Percentiles rank a stretch among this genome's conserved stretches.
phyloP scores from a whole-genome alignment of 2,113 vertebrate species.

The Xiphias gladius region DNA sequence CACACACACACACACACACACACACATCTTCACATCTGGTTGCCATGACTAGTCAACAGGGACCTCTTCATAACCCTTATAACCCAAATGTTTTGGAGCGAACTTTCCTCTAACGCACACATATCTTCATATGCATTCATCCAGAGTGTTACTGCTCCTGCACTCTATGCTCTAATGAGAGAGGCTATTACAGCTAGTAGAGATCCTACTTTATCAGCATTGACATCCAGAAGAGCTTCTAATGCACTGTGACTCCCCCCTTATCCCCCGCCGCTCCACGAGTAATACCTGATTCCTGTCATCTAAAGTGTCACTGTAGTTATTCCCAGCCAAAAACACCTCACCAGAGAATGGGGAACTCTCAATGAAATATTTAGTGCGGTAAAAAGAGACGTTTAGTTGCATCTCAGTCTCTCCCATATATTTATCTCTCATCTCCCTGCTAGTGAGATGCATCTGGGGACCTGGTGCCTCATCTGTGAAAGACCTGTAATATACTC shows the following conservation, averaged over 20 bases:
- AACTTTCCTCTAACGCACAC: background rate
- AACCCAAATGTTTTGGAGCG: conserved; percentile 9
- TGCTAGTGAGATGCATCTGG: conserved; percentile 21
- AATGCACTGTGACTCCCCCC: background rate
- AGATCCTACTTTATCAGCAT: conserved; percentile 27
- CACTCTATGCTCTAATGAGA: conserved; percentile 30
- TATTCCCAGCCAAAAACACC: conserved; percentile 16
- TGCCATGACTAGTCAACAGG: conserved; percentile 36
- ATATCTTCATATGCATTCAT: conserved; percentile 8
- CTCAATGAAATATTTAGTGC: conserved; percentile 49
- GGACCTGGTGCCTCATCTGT: conserved; percentile 54
- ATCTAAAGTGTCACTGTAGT: conserved; percentile 26
- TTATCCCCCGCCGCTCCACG: background rate
- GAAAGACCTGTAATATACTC: conserved; percentile 40
- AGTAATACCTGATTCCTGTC: conserved; percentile 31
- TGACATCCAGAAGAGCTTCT: conserved; percentile 34
- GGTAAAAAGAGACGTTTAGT: conserved; percentile 40
- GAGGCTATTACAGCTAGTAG: background rate
- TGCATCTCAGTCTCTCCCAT: conserved; percentile 52
- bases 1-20: background rate
- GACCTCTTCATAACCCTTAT: conserved; percentile 3
- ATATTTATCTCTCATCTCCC: conserved; percentile 40
- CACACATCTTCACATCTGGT: conserved; percentile 3
- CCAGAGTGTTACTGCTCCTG: background rate
- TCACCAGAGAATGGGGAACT: conserved; percentile 12